These are phyloP conservation scores for Acipenser ruthenus DNA, from an alignment of 2,797 vertebrate species.

Conservation along the genomic window DNA sequence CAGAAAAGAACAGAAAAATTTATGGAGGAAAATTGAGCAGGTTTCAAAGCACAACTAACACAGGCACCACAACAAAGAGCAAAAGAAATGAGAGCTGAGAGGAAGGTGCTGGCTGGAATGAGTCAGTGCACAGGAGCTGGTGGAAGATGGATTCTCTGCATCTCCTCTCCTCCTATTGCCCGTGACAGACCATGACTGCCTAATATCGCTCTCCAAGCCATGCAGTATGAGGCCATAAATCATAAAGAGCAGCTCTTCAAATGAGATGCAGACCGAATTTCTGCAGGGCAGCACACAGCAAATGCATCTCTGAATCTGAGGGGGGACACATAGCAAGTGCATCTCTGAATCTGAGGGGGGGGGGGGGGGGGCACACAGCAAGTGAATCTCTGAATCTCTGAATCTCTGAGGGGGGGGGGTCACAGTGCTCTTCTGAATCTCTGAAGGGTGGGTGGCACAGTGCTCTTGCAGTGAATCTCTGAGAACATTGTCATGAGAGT, in stretches of 20 bases:
- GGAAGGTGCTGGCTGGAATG: not conserved
- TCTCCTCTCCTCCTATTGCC: conserved; percentile 56
- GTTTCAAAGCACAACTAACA: not conserved
- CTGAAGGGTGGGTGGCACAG: too few species aligned
- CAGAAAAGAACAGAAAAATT: not conserved
- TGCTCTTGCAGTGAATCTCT: too few species aligned
- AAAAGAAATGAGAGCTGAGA: not conserved
- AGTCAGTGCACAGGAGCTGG: conserved; percentile 28
- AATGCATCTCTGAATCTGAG: too few species aligned
- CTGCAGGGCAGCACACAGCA: too few species aligned
- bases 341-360: too few species aligned
- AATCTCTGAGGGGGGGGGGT: too few species aligned
- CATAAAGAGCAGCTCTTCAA: conserved; percentile 56
- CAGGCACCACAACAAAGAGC: not conserved
- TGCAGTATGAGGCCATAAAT: conserved; percentile 73
- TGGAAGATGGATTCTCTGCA: conserved; percentile 75
- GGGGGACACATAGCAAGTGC: too few species aligned
- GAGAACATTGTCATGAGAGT: too few species aligned
- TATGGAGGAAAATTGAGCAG: not conserved
- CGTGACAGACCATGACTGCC: conserved; percentile 73
- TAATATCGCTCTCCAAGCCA: conserved; percentile 75
- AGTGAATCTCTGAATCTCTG: too few species aligned
- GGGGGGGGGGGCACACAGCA: too few species aligned
- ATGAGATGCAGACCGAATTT: conserved; percentile 15
- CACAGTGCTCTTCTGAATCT: too few species aligned